Evolutionary conservation across 1,140 invertebrate genomes (phyloP).

Genomic region (Oscheius sp.): DNA sequence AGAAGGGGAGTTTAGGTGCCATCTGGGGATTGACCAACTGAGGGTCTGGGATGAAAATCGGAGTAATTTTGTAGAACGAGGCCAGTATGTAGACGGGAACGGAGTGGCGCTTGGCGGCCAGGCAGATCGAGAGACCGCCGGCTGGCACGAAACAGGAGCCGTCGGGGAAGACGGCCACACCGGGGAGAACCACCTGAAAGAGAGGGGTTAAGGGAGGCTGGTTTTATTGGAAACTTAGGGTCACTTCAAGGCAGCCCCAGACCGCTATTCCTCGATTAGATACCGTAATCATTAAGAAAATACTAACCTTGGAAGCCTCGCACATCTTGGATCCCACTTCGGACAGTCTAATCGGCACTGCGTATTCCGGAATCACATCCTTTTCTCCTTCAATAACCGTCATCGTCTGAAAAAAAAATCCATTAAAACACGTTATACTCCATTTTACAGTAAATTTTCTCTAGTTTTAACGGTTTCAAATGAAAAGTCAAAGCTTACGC

Average conservation of each 20-base stretch:
- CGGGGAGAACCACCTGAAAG: slow-evolving; percentile 1
- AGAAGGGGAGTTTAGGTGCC: not conserved
- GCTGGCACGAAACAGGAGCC: slow-evolving; percentile 10
- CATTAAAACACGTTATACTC: too few relatives aligned
- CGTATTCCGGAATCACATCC: not conserved
- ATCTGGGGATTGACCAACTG: not conserved
- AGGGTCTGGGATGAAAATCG: slow-evolving; percentile 5
- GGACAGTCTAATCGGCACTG: not conserved
- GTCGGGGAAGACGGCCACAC: slow-evolving; percentile 3
- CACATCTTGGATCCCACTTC: not conserved
- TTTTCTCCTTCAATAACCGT: not conserved
- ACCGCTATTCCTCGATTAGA: not conserved
- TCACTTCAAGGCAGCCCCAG: not conserved
- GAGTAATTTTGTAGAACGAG: slow-evolving; percentile 6
- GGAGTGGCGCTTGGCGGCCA: not conserved
- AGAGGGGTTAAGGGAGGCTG: not conserved
- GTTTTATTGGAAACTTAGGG: not conserved
- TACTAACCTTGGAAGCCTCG: slow-evolving; percentile 4
- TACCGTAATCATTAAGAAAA: not conserved
- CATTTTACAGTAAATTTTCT: too few relatives aligned
- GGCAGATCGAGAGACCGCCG: not conserved
- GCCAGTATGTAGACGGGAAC: slow-evolving; percentile 7
- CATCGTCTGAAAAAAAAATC: not conserved
- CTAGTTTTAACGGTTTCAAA: too few relatives aligned
- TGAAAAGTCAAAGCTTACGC: not conserved